Evolutionary conservation across 2,888 invertebrate species (phyloP).

Genomic region (Anticlea derivata): DNA sequence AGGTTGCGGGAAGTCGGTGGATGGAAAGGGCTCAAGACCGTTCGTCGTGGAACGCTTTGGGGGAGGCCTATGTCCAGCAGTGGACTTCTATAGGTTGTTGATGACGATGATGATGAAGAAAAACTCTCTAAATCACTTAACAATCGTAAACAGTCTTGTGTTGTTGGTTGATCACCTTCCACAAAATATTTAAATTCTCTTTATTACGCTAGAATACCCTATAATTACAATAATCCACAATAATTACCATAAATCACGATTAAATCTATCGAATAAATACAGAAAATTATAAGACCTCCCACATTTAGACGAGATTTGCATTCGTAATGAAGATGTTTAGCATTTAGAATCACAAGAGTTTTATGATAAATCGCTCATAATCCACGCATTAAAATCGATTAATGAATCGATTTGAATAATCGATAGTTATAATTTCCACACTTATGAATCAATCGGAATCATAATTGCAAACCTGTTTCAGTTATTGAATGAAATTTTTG

Average conservation of each 20-base stretch:
- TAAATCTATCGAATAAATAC: slow-evolving; percentile 36
- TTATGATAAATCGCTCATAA: slow-evolving; percentile 47
- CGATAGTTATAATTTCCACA: slow-evolving; percentile 31
- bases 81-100: too few relatives aligned
- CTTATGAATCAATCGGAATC: slow-evolving; percentile 25
- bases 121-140: too few relatives aligned
- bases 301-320: slow-evolving; percentile 47
- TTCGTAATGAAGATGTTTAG: slow-evolving; percentile 51
- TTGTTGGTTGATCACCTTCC: neutral
- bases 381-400: slow-evolving; percentile 33
- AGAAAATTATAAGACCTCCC: slow-evolving; percentile 50
- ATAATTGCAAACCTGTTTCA: slow-evolving; percentile 25
- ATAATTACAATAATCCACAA: too few relatives aligned
- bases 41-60: too few relatives aligned
- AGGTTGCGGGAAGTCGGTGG: too few relatives aligned
- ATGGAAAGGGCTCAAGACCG: too few relatives aligned
- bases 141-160: neutral
- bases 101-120: too few relatives aligned
- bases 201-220: slow-evolving; percentile 32
- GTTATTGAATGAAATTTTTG: slow-evolving; percentile 23
- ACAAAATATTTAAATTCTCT: too few relatives aligned
- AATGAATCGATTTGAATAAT: slow-evolving; percentile 29
- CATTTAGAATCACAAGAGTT: slow-evolving; percentile 48
- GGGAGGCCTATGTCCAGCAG: too few relatives aligned
- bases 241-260: slow-evolving; percentile 31